A percentile compares a stretch with the other conserved stretches of the same genome.
phyloP scores from a whole-genome alignment of 2,888 invertebrate species.

The Anthrax anthrax region DNA sequence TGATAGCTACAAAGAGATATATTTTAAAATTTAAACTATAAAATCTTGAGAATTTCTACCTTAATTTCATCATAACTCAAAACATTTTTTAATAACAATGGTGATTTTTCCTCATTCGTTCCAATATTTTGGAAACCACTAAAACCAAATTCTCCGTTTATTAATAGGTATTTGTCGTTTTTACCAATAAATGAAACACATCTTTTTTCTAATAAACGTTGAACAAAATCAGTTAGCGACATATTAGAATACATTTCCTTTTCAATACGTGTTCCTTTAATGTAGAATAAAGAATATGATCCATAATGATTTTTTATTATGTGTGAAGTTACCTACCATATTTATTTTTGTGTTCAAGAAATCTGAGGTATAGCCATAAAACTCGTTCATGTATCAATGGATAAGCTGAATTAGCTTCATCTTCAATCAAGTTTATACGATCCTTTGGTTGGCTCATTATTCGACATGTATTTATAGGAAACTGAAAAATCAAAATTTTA shows the following conservation, averaged over 20 bases:
- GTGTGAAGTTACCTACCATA: too few relatives aligned
- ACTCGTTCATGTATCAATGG: constrained; percentile 54
- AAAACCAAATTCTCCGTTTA: constrained; percentile 33
- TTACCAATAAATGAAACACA: constrained; percentile 37
- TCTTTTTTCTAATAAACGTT: constrained; percentile 39
- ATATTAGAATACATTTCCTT: constrained; percentile 32
- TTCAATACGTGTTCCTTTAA: constrained; percentile 26
- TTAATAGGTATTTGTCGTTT: constrained; percentile 33
- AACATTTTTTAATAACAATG: constrained; percentile 36
- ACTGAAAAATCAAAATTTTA: constrained; percentile 7
- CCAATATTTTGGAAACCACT: constrained; percentile 42
- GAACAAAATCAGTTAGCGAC: constrained; percentile 35
- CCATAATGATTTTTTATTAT: too few relatives aligned
- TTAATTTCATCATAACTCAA: constrained; percentile 46
- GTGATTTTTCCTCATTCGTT: constrained; percentile 34
- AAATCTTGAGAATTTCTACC: constrained; percentile 16
- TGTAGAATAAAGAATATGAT: background rate
- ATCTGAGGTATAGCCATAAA: constrained; percentile 44
- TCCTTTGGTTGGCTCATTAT: constrained; percentile 20
- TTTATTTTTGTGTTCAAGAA: constrained; percentile 44
- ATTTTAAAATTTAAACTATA: background rate
- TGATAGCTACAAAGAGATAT: constrained; percentile 25
- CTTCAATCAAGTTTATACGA: constrained; percentile 18
- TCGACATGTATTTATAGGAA: constrained; percentile 28
- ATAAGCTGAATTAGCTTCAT: constrained; percentile 42